Evolutionary conservation across 2,888 invertebrate species (phyloP).

Genomic region (Eristalinus aeneus): DNA sequence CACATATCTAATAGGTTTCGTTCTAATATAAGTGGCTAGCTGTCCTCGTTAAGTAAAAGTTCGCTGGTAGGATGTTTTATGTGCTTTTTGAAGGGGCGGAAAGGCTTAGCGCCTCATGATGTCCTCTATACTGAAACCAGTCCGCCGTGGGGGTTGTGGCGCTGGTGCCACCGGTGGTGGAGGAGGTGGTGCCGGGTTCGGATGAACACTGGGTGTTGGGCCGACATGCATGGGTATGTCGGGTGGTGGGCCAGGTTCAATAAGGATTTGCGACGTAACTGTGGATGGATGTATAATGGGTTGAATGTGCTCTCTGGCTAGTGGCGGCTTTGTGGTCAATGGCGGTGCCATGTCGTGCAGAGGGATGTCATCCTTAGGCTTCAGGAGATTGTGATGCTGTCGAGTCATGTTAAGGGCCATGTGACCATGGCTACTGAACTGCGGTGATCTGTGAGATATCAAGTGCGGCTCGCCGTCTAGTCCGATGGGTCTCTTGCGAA

Average conservation of each 20-base stretch:
- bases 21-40: constrained; percentile 51
- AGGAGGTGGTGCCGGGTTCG: constrained; percentile 57
- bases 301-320: constrained; percentile 39
- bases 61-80: constrained; percentile 25
- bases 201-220: constrained; percentile 43
- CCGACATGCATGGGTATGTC: constrained; percentile 40
- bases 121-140: constrained; percentile 94
- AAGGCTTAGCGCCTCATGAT: constrained; percentile 90
- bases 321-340: constrained; percentile 26
- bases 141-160: constrained; percentile 81
- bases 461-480: constrained; percentile 74
- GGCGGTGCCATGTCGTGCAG: constrained; percentile 58
- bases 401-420: constrained; percentile 78
- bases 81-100: background rate
- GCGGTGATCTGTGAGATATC: constrained; percentile 55
- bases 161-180: constrained; percentile 64
- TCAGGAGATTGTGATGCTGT: constrained; percentile 71
- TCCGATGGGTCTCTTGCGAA: constrained; percentile 78
- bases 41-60: constrained; percentile 26
- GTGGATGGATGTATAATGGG: constrained; percentile 62
- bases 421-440: constrained; percentile 49
- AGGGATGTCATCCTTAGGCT: constrained; percentile 47
- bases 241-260: constrained; percentile 65
- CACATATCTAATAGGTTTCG: constrained; percentile 63
- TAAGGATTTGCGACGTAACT: constrained; percentile 58